phyloP scores from a whole-genome alignment of 2,888 invertebrate genomes.

The Zhuqinia jingwanae region DNA sequence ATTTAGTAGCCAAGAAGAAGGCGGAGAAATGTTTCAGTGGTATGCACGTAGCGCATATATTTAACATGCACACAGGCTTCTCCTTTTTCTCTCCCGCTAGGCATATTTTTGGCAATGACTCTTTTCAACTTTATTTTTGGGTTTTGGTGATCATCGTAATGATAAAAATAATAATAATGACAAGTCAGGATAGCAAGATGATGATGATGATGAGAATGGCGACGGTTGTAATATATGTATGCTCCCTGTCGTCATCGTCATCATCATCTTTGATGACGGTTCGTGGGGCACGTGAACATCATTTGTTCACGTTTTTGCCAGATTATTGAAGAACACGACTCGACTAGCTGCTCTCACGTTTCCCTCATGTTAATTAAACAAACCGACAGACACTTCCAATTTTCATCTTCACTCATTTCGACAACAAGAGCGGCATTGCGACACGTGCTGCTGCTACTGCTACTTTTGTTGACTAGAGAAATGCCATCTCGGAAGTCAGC shows the following conservation, averaged over 20 bases:
- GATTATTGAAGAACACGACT: neutral
- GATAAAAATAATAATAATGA: neutral
- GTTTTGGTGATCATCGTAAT: constrained; percentile 2
- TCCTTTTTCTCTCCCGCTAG: neutral
- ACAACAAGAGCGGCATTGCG: too few relatives aligned
- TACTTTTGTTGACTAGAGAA: too few relatives aligned
- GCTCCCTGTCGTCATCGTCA: neutral
- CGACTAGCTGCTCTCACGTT: too few relatives aligned
- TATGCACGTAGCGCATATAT: neutral
- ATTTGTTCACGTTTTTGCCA: neutral
- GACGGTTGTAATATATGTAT: constrained; percentile 29
- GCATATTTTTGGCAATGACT: constrained; percentile 43
- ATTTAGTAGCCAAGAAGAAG: neutral
- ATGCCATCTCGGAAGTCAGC: too few relatives aligned
- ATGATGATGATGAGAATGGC: neutral
- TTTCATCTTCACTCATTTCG: neutral
- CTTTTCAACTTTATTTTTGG: constrained; percentile 40
- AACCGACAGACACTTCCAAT: constrained; percentile 3
- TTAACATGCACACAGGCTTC: neutral
- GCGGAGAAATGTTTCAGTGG: neutral
- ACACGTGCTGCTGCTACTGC: too few relatives aligned
- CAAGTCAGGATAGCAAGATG: too few relatives aligned
- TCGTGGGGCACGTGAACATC: constrained; percentile 14
- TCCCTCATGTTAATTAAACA: constrained; percentile 41
- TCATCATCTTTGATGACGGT: neutral